A percentile compares a stretch with the other conserved stretches of the same genome.
These are phyloP conservation scores for Bombylius major DNA, from an alignment of 2,888 invertebrate genomes.

Conservation along the genomic window DNA sequence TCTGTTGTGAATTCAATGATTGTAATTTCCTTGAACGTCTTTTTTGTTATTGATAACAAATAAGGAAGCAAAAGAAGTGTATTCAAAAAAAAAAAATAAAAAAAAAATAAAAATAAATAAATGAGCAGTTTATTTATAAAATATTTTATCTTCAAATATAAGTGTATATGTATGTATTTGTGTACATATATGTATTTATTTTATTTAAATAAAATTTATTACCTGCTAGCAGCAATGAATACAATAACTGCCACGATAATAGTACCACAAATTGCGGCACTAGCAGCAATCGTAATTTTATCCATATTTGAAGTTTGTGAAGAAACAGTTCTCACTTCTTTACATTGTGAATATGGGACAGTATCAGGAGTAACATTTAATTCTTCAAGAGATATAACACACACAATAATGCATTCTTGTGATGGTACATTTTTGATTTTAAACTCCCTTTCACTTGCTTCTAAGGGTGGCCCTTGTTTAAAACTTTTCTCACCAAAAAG, in stretches of 20 bases:
- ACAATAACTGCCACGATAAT: conserved; percentile 82
- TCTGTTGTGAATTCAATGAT: conserved; percentile 50
- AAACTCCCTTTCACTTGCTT: conserved; percentile 80
- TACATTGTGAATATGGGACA: conserved; percentile 74
- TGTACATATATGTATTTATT: not conserved
- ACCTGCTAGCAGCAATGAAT: conserved; percentile 71
- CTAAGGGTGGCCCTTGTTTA: conserved; percentile 79
- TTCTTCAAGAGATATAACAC: conserved; percentile 83
- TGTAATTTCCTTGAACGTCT: conserved; percentile 67
- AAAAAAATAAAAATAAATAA: no score
- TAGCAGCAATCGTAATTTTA: conserved; percentile 87
- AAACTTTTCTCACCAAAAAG: conserved; percentile 82
- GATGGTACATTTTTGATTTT: conserved; percentile 86
- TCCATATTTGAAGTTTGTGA: conserved; percentile 83
- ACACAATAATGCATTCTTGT: conserved; percentile 88
- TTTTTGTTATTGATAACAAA: conserved; percentile 21
- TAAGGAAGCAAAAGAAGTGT: not conserved
- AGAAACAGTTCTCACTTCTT: conserved; percentile 76
- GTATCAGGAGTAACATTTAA: conserved; percentile 75
- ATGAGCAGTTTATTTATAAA: no score
- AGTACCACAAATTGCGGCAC: conserved; percentile 85
- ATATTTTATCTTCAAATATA: not conserved
- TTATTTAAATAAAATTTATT: conserved; percentile 9
- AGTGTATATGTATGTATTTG: no score
- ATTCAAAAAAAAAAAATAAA: no score